Evolutionary conservation across 2,888 invertebrate species (phyloP).

Genomic region (Oasisia sp.): DNA sequence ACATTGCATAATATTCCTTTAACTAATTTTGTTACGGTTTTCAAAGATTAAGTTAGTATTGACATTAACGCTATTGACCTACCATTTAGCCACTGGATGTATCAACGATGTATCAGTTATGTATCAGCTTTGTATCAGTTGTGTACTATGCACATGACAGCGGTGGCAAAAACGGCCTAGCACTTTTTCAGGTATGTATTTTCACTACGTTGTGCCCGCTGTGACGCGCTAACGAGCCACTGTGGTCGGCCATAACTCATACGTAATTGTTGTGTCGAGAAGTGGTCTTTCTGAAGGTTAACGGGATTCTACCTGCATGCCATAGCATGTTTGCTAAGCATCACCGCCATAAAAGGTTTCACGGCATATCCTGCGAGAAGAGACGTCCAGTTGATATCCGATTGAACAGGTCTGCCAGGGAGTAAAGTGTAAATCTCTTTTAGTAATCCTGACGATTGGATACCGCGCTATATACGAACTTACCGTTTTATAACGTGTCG

Average conservation of each 20-base stretch:
- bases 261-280: neutral
- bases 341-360: neutral
- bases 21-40: neutral
- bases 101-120: too few relatives aligned
- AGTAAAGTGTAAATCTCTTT: too few relatives aligned
- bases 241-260: neutral
- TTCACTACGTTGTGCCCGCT: neutral
- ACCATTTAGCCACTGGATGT: too few relatives aligned
- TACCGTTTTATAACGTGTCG: too few relatives aligned
- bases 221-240: neutral
- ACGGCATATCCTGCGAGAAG: neutral
- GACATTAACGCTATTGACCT: too few relatives aligned
- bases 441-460: too few relatives aligned
- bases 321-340: neutral
- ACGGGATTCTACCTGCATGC: neutral
- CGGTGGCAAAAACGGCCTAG: neutral
- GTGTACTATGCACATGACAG: neutral
- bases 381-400: too few relatives aligned
- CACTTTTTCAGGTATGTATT: neutral
- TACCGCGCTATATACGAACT: too few relatives aligned
- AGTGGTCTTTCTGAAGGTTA: neutral
- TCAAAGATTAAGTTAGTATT: neutral
- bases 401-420: too few relatives aligned
- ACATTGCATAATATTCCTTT: neutral
- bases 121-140: too few relatives aligned